Conservation (phyloP, 2,113 vertebrate genomes). For the Baryphthengus martii region DNA sequence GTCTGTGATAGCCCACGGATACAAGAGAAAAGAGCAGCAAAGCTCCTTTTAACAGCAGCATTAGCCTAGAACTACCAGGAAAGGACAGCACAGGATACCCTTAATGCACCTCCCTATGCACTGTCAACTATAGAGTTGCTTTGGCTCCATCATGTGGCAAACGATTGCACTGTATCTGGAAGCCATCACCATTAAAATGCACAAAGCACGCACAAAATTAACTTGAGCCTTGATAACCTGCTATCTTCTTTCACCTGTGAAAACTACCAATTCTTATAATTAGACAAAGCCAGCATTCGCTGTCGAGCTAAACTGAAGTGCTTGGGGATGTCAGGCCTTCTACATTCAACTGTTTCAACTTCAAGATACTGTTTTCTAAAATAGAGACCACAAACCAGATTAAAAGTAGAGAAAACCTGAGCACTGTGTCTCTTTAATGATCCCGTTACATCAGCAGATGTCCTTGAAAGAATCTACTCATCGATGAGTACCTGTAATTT, state of each 20-base stretch:
- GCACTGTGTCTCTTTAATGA: not conserved
- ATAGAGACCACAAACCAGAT: not conserved
- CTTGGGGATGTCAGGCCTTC: not conserved
- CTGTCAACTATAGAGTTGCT: not conserved
- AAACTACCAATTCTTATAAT: not conserved
- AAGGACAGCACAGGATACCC: not conserved
- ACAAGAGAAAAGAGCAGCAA: not conserved
- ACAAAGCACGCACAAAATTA: not conserved
- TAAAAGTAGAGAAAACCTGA: not conserved
- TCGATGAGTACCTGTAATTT: not conserved
- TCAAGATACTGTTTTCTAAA: not conserved
- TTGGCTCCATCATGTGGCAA: slow-evolving; percentile 24
- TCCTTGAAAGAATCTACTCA: not conserved
- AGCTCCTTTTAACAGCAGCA: not conserved
- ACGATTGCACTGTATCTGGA: not conserved
- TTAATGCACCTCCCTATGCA: not conserved
- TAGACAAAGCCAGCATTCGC: not conserved
- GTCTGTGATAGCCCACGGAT: not conserved
- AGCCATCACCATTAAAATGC: not conserved
- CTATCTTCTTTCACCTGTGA: not conserved
- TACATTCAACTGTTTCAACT: not conserved
- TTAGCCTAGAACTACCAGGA: not conserved
- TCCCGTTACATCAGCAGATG: not conserved
- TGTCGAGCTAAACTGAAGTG: not conserved
- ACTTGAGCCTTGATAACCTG: not conserved